phyloP scores from a whole-genome alignment of 2,113 vertebrate genomes.

The Cyrtonyx montezumae region DNA sequence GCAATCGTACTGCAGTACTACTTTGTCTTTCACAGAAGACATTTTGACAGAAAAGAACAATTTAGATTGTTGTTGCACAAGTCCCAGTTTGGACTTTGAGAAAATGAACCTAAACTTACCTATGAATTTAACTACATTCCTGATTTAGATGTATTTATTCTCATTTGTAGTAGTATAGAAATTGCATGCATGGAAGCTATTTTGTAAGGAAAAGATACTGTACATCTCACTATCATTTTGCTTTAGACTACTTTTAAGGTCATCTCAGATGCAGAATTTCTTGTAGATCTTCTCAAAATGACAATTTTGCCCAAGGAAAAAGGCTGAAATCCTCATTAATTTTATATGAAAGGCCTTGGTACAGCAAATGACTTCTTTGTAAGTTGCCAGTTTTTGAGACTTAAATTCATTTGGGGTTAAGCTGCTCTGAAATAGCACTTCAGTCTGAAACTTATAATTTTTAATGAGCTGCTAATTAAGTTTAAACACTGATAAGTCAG shows the following conservation, averaged over 20 bases:
- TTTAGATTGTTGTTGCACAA: background rate
- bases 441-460: background rate
- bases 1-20: background rate
- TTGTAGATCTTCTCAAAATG: background rate
- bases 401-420: background rate
- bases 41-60: background rate
- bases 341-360: background rate
- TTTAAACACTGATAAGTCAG: background rate
- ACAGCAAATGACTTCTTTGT: background rate
- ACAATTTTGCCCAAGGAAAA: background rate
- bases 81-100: background rate
- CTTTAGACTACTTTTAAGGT: background rate
- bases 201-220: background rate
- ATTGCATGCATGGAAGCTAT: background rate
- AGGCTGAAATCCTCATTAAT: background rate
- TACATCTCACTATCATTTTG: background rate
- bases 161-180: background rate
- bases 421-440: background rate
- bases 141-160: background rate
- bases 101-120: background rate
- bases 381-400: background rate
- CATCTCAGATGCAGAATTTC: background rate
- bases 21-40: background rate
- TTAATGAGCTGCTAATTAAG: background rate
- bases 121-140: background rate